Percentiles rank a stretch among this genome's conserved stretches.
phyloP scores from a whole-genome alignment of 64 coral and sea anemone species.

The Montipora foliosa region DNA sequence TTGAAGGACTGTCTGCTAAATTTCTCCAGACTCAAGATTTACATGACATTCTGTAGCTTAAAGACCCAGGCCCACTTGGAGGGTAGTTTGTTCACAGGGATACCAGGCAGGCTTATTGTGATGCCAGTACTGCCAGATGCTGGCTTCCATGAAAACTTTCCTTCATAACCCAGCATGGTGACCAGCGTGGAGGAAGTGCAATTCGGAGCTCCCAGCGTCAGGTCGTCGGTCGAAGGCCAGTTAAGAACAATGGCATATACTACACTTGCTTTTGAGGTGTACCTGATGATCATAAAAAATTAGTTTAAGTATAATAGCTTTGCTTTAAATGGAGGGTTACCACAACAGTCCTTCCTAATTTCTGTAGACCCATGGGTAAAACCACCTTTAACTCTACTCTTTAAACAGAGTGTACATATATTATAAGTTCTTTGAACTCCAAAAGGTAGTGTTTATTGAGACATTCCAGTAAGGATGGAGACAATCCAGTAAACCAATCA shows the following conservation, averaged over 20 bases:
- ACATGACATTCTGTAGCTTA: constrained; percentile 61
- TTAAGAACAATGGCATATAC: constrained; percentile 91
- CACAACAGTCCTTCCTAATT: too few relatives aligned
- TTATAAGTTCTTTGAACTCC: too few relatives aligned
- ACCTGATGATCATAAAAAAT: constrained; percentile 47
- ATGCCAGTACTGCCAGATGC: background rate
- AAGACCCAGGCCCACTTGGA: constrained; percentile 85
- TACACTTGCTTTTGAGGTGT: constrained; percentile 71
- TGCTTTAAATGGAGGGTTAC: too few relatives aligned
- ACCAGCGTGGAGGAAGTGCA: constrained; percentile 45
- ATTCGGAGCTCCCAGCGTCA: constrained; percentile 70
- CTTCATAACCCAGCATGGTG: constrained; percentile 84
- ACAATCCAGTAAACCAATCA: too few relatives aligned
- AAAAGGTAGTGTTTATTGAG: too few relatives aligned
- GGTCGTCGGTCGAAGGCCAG: constrained; percentile 64
- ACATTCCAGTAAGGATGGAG: too few relatives aligned
- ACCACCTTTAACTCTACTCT: too few relatives aligned
- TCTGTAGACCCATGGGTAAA: too few relatives aligned
- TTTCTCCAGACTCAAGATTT: background rate
- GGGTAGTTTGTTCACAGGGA: constrained; percentile 53
- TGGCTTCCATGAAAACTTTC: constrained; percentile 49
- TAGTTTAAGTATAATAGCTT: background rate
- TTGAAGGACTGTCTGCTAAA: background rate
- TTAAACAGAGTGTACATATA: too few relatives aligned
- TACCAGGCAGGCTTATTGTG: constrained; percentile 32